Evolutionary conservation across 2,113 vertebrate genomes (phyloP).

Genomic region (Pluvianellus socialis): DNA sequence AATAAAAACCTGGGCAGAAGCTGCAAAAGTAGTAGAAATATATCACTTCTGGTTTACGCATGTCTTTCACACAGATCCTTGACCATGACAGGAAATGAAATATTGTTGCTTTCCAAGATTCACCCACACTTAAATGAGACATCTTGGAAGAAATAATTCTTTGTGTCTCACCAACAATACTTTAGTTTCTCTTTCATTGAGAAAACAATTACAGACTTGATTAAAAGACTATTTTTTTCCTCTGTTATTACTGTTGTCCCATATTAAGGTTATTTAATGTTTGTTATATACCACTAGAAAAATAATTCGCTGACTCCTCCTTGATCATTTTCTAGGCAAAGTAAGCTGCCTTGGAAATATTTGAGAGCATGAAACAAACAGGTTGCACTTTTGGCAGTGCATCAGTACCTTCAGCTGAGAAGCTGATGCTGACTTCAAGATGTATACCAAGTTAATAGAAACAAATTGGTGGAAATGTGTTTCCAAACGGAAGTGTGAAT

Average conservation of each 20-base stretch:
- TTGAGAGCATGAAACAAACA: neutral
- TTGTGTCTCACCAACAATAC: neutral
- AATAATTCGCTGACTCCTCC: neutral
- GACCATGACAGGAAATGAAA: neutral
- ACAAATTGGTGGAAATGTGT: neutral
- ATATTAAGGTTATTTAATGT: neutral
- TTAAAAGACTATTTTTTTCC: neutral
- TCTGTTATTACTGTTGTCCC: neutral
- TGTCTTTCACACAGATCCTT: neutral
- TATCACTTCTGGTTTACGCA: neutral
- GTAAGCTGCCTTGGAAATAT: neutral
- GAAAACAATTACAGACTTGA: neutral
- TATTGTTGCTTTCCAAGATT: neutral
- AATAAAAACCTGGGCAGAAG: neutral
- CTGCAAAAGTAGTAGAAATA: neutral
- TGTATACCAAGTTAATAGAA: neutral
- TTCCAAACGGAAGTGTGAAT: neutral
- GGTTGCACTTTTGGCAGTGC: neutral
- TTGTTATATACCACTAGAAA: neutral
- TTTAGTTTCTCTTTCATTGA: neutral
- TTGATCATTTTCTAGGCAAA: neutral
- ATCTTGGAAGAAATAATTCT: neutral
- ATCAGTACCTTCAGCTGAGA: neutral
- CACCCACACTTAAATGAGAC: neutral
- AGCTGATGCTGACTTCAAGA: neutral